Conservation (phyloP, 2,113 vertebrate species). For the Bothrops jararaca region DNA sequence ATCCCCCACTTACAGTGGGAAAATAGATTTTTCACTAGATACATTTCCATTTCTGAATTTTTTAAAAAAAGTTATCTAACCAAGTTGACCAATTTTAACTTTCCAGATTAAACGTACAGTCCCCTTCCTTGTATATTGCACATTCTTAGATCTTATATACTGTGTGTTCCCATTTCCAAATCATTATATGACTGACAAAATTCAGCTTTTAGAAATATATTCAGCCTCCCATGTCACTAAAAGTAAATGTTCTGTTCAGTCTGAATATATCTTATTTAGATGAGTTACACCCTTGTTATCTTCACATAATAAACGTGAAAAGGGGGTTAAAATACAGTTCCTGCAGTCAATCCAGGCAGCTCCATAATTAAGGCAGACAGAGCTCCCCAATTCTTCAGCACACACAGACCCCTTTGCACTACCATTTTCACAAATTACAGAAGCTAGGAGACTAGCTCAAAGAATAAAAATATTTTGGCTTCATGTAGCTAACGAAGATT, state of each 20-base stretch:
- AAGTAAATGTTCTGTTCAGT: slow-evolving; percentile 52
- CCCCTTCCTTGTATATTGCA: slow-evolving; percentile 48
- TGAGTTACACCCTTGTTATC: not conserved
- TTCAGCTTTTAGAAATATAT: slow-evolving; percentile 39
- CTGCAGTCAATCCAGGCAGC: slow-evolving; percentile 65
- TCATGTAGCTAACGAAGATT: slow-evolving; percentile 60
- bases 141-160: slow-evolving; percentile 39
- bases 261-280: slow-evolving; percentile 51
- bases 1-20: not conserved
- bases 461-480: slow-evolving; percentile 76
- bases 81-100: not conserved
- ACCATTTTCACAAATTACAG: slow-evolving; percentile 67
- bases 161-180: slow-evolving; percentile 47
- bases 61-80: not conserved
- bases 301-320: not conserved
- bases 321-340: slow-evolving; percentile 47
- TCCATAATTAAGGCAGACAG: slow-evolving; percentile 54
- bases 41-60: not conserved
- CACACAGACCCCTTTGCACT: slow-evolving; percentile 68
- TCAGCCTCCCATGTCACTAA: slow-evolving; percentile 26
- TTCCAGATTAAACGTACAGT: slow-evolving; percentile 23
- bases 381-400: slow-evolving; percentile 14
- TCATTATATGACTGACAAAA: slow-evolving; percentile 46
- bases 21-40: not conserved
- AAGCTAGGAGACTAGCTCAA: slow-evolving; percentile 61